Evolutionary conservation across 2,797 vertebrate species (phyloP).

Genomic region (Rhinichthys osculus): DNA sequence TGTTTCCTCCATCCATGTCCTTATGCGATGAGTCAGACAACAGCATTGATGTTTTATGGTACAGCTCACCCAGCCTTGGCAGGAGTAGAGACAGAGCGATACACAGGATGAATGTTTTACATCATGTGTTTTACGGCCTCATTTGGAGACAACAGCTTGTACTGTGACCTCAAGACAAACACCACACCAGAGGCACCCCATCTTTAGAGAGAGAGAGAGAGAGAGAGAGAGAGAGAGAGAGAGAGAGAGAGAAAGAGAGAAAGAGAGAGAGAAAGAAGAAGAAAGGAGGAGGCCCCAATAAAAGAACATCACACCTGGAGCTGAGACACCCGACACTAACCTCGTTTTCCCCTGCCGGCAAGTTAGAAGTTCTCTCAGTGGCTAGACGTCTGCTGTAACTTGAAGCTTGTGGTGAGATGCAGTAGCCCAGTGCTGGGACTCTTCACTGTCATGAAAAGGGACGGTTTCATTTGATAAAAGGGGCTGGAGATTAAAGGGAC

Average conservation of each 20-base stretch:
- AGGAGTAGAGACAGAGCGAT: conserved; percentile 63
- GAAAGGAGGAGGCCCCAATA: conserved; percentile 39
- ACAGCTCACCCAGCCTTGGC: conserved; percentile 70
- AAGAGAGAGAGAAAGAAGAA: neutral
- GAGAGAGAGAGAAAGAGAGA: neutral
- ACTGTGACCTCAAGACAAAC: conserved; percentile 64
- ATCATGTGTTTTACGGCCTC: conserved; percentile 63
- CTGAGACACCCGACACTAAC: conserved; percentile 20
- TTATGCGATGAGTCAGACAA: conserved; percentile 72
- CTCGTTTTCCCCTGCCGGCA: neutral
- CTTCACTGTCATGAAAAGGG: conserved; percentile 51
- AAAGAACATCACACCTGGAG: conserved; percentile 36
- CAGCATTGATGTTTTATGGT: conserved; percentile 70
- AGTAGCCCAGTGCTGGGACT: conserved; percentile 45
- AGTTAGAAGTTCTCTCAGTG: conserved; percentile 21
- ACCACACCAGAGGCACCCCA: conserved; percentile 39
- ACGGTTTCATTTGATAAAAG: conserved; percentile 63
- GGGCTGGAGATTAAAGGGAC: conserved; percentile 38
- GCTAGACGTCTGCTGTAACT: conserved; percentile 48
- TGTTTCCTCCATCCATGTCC: conserved; percentile 71
- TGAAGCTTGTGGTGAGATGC: conserved; percentile 58
- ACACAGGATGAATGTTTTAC: conserved; percentile 63
- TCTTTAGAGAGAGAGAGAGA: conserved; percentile 13
- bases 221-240: neutral
- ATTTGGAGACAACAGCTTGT: conserved; percentile 66